Base-by-base conservation (phyloP, 2,888 invertebrate species). In the Standfussiana lucernea region DNA sequence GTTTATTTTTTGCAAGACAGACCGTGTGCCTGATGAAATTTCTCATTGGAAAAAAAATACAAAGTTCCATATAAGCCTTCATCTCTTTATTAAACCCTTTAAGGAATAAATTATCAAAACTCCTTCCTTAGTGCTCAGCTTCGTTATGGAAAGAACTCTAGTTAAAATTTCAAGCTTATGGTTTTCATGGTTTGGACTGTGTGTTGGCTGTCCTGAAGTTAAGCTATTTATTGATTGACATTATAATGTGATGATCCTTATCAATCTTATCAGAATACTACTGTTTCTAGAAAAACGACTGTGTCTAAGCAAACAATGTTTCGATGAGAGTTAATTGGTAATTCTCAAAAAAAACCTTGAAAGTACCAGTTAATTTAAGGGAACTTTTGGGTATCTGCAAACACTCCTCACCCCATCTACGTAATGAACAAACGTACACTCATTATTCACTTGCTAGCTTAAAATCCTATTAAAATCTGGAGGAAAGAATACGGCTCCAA, bases 381-480 rank as follows among this genome's bases (percentile, higher is more conserved):
- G 47, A 59, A 28, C 13, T 78, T 70, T 56, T 18, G 8, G 32
- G 8, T 70, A 37, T 42, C 21, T 67, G 2, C 11, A 28, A 56
- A 35, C 45, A 69, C 7, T 35, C 21, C 53, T 61, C 42, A 37
- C 11, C 28, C 47, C 13, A 85, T 76, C 32, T 47, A n/a, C 61
- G 32, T 61, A 85, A 85, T 72, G 61, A 76, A 86, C 62, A 24
- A 66, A 69, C 68, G 65, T 71, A 28, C 67, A 67, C 59, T 83
- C 82, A 82, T 82, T 82, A 82, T 71, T 86, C 70, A 83, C 66
- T 21, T 64, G 70, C 47, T 53, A 79, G 71, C 76, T 75, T 77
- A 82, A 77, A 81, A 77, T 45, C 68, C 75, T 80, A 86, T 85
- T 85, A 82, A 79, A 88, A 86, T 84, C 78, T 78, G n/a, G 45